phyloP scores from a whole-genome alignment of 1,140 invertebrate genomes.

The Agraylea sexmaculata region DNA sequence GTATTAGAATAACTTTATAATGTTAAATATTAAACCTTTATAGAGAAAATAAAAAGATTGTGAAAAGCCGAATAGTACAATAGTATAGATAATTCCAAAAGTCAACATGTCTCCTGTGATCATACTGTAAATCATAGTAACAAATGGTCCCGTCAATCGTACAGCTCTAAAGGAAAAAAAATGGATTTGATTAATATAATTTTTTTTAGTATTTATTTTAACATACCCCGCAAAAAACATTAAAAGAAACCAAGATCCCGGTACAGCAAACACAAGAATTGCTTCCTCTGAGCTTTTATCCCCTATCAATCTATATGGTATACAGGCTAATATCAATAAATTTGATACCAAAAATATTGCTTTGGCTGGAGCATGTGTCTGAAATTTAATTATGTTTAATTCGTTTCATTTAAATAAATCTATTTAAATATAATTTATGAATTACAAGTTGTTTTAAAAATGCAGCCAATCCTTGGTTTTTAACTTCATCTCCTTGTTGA shows the following conservation, averaged over 20 bases:
- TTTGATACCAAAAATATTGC: conserved; percentile 89
- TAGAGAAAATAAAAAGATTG: conserved; percentile 96
- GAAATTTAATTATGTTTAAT: conserved; percentile 24
- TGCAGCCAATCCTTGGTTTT: conserved; percentile 80
- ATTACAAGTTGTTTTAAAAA: conserved; percentile 88
- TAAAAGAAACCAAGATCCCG: conserved; percentile 91
- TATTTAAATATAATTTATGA: conserved; percentile 5
- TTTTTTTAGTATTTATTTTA: background rate
- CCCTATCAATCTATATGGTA: conserved; percentile 71
- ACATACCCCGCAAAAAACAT: conserved; percentile 96
- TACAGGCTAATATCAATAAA: conserved; percentile 81
- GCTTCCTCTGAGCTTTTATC: conserved; percentile 78
- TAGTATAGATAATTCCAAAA: conserved; percentile 90
- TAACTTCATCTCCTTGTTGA: conserved; percentile 86
- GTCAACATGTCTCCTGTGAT: conserved; percentile 95
- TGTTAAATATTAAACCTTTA: conserved; percentile 42
- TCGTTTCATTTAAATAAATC: background rate
- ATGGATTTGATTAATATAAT: background rate
- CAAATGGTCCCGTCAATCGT: conserved; percentile 88
- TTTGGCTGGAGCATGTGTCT: conserved; percentile 90
- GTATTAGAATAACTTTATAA: background rate
- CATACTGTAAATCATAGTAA: conserved; percentile 98
- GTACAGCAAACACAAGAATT: conserved; percentile 81
- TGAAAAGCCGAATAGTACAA: conserved; percentile 89
- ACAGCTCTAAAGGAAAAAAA: conserved; percentile 59